These are phyloP conservation scores for Heliconius charithonia DNA, from an alignment of 2,888 invertebrate genomes.

Conservation along the genomic window DNA sequence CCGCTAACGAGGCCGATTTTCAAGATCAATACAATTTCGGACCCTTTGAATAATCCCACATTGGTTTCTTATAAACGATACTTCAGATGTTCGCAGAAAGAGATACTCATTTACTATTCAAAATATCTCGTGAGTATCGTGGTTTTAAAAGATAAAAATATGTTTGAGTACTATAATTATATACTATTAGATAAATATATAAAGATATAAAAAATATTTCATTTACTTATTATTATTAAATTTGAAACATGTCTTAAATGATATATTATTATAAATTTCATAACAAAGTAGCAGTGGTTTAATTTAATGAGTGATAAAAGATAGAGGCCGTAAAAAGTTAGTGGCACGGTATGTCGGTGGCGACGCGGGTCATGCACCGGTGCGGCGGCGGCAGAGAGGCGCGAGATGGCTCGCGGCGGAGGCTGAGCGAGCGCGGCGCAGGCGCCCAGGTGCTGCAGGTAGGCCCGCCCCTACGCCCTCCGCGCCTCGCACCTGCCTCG, in stretches of 20 bases:
- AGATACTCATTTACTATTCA: background rate
- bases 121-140: slow-evolving; percentile 4
- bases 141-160: background rate
- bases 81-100: slow-evolving; percentile 15
- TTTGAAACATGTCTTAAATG: background rate
- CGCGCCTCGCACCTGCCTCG: slow-evolving; percentile 77
- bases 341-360: slow-evolving; percentile 27
- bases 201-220: background rate
- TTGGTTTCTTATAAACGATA: slow-evolving; percentile 44
- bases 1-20: slow-evolving; percentile 68
- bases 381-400: slow-evolving; percentile 48
- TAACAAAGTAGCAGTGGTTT: slow-evolving; percentile 26
- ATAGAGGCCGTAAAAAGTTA: slow-evolving; percentile 45
- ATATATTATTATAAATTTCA: slow-evolving; percentile 5
- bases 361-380: slow-evolving; percentile 45
- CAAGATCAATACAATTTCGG: slow-evolving; percentile 74
- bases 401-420: slow-evolving; percentile 59
- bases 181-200: background rate
- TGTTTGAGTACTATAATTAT: background rate
- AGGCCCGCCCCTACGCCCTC: slow-evolving; percentile 79
- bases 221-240: background rate
- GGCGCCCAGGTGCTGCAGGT: slow-evolving; percentile 83
- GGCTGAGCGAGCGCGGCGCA: slow-evolving; percentile 76
- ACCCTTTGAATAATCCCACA: slow-evolving; percentile 59
- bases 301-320: slow-evolving; percentile 38